These are phyloP conservation scores for Erebia epiphron DNA, from an alignment of 2,888 invertebrate species.

Conservation along the genomic window DNA sequence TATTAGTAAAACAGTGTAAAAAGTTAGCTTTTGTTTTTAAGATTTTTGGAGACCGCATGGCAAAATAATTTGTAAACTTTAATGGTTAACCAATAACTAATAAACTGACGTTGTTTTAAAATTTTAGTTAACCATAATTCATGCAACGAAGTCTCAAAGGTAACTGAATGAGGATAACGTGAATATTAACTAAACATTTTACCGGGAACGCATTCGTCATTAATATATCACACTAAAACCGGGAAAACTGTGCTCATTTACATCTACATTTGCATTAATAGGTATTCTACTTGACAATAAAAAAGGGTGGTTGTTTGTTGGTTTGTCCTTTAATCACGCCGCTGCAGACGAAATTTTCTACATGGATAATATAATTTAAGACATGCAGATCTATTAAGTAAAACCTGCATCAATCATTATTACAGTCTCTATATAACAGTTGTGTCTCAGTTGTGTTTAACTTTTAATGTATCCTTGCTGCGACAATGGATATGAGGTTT, in stretches of 20 bases:
- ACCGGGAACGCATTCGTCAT: constrained; percentile 48
- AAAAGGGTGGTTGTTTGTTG: not conserved
- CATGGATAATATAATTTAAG: too few relatives aligned
- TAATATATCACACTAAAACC: constrained; percentile 28
- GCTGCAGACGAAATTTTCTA: too few relatives aligned
- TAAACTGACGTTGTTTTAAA: not conserved
- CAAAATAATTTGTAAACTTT: not conserved
- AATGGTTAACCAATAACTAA: not conserved
- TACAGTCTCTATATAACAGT: too few relatives aligned
- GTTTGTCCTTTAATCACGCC: too few relatives aligned
- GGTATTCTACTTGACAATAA: not conserved
- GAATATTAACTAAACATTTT: constrained; percentile 36
- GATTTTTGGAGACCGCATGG: not conserved
- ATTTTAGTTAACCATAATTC: not conserved
- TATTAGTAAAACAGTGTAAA: not conserved
- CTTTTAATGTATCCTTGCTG: too few relatives aligned
- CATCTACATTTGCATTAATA: not conserved
- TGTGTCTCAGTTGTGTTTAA: too few relatives aligned
- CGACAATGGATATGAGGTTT: too few relatives aligned
- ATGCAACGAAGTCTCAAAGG: not conserved
- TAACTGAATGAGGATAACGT: constrained; percentile 44
- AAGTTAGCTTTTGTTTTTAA: not conserved
- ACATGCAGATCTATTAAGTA: too few relatives aligned
- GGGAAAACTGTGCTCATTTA: constrained; percentile 26
- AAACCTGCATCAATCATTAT: too few relatives aligned